These are phyloP conservation scores for Chloroceryle inda DNA, from an alignment of 2,797 vertebrate genomes.

Conservation along the genomic window DNA sequence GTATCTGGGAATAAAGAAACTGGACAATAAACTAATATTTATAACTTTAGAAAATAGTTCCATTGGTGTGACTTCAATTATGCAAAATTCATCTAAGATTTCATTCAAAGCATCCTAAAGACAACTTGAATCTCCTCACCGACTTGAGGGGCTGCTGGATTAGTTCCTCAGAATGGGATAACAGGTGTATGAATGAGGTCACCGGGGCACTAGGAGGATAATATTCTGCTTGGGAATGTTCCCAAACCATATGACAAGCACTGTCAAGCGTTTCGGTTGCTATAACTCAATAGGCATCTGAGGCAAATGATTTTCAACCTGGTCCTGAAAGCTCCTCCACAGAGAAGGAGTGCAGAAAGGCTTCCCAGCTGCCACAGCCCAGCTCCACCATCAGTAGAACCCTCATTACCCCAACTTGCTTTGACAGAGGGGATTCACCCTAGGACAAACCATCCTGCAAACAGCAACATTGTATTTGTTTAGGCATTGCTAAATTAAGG, in stretches of 20 bases:
- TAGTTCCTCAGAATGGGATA: not conserved
- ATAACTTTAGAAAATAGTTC: not conserved
- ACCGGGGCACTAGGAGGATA: not conserved
- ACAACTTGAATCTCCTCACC: not conserved
- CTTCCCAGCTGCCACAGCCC: not conserved
- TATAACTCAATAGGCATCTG: not conserved
- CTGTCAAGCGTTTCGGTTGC: not conserved
- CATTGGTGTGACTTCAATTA: not conserved
- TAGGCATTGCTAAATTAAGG: not conserved
- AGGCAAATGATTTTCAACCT: not conserved
- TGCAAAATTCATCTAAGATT: not conserved
- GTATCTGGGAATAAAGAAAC: not conserved
- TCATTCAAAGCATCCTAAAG: slow-evolving; percentile 2
- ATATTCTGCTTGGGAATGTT: slow-evolving; percentile 9
- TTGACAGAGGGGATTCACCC: fast-evolving
- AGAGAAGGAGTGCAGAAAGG: no score
- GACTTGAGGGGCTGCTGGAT: not conserved
- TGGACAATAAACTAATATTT: not conserved
- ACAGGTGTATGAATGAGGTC: not conserved
- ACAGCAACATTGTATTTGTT: not conserved
- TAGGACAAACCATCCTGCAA: not conserved
- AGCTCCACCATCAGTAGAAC: not conserved
- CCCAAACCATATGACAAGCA: slow-evolving; percentile 37
- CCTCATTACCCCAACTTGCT: fast-evolving
- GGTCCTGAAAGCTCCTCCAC: not conserved